phyloP scores from a whole-genome alignment of 2,888 invertebrate genomes.

The Germaria angustata region DNA sequence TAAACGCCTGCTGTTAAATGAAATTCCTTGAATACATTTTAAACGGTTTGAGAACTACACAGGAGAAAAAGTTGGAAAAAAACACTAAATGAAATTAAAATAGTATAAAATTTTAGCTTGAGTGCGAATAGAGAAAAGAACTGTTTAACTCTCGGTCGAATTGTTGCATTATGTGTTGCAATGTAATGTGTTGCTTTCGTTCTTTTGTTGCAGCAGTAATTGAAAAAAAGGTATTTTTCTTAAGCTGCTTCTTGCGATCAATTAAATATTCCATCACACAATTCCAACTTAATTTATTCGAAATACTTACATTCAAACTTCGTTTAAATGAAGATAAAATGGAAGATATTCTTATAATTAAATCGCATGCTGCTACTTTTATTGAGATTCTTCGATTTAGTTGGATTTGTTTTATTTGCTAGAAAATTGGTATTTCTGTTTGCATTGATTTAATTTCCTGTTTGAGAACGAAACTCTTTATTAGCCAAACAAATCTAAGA shows the following conservation, averaged over 20 bases:
- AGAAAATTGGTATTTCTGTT: background rate
- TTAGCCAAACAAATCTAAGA: no score
- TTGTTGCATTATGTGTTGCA: conserved; percentile 11
- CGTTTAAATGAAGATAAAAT: background rate
- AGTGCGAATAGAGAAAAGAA: conserved; percentile 36
- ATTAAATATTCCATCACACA: conserved; percentile 56
- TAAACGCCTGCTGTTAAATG: background rate
- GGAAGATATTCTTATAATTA: conserved; percentile 13
- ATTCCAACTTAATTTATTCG: conserved; percentile 19
- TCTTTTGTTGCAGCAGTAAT: conserved; percentile 31
- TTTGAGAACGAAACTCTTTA: background rate
- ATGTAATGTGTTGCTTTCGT: conserved; percentile 11
- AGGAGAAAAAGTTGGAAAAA: background rate
- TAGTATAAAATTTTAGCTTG: conserved; percentile 43
- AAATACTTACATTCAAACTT: conserved; percentile 23
- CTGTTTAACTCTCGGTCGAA: conserved; percentile 3
- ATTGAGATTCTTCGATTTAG: conserved; percentile 23
- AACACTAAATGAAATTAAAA: conserved; percentile 29
- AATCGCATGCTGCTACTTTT: conserved; percentile 28
- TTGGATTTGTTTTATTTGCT: conserved; percentile 1
- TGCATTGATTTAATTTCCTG: conserved; percentile 9
- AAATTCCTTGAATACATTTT: background rate
- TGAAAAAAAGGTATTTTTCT: conserved; percentile 16
- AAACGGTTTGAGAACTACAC: conserved; percentile 17
- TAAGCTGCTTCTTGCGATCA: conserved; percentile 44